A percentile compares a stretch with the other conserved stretches of the same genome.
Conservation (phyloP, 2,888 invertebrate genomes). For the Timema podura region DNA sequence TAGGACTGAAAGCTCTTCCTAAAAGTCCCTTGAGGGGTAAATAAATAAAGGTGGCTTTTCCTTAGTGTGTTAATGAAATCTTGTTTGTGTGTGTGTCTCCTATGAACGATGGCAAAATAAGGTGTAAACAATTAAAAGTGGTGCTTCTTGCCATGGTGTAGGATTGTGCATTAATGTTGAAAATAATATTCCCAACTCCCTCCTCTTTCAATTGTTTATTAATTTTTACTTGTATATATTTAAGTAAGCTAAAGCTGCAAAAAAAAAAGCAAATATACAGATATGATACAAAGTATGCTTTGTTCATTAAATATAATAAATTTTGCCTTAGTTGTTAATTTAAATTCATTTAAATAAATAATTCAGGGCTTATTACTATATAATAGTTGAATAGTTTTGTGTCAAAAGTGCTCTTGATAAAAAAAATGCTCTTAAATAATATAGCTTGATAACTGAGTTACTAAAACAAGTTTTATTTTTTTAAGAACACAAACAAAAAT, state of each 20-base stretch:
- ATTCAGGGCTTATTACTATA: no score
- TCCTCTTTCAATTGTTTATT: slow-evolving; percentile 10
- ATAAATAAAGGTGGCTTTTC: background rate
- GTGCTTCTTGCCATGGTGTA: slow-evolving; percentile 20
- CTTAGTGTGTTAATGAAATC: background rate
- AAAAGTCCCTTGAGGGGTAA: background rate
- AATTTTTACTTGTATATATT: slow-evolving; percentile 18
- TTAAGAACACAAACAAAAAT: no score
- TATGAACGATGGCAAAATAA: background rate
- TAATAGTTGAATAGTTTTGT: no score
- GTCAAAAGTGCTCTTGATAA: no score
- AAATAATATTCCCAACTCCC: slow-evolving; percentile 13
- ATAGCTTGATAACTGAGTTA: no score
- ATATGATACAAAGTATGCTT: slow-evolving; percentile 7
- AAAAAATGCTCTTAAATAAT: no score
- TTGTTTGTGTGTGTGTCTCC: background rate
- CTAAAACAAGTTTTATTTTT: no score
- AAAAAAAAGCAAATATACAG: no score
- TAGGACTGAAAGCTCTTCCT: background rate
- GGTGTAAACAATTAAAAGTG: slow-evolving; percentile 7
- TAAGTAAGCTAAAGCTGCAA: slow-evolving; percentile 13
- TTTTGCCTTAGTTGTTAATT: background rate
- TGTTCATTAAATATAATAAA: slow-evolving; percentile 4
- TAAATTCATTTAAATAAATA: slow-evolving; percentile 4
- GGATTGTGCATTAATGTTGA: slow-evolving; percentile 16